phyloP scores from a whole-genome alignment of 2,888 invertebrate species.

The Cephus spinipes region DNA sequence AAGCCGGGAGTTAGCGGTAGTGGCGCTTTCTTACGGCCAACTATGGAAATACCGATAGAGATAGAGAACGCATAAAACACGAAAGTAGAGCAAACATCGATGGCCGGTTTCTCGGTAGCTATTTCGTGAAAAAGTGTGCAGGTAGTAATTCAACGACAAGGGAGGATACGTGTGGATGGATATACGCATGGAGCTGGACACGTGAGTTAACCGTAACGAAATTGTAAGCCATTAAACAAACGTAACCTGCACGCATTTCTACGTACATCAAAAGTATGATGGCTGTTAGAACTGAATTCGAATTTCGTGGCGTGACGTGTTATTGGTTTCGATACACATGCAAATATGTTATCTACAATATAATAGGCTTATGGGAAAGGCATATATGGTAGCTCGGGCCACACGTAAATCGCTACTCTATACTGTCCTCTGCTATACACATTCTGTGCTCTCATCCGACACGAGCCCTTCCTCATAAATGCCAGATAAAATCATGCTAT shows the following conservation, averaged over 20 bases:
- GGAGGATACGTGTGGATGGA: not conserved
- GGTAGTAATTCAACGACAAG: not conserved
- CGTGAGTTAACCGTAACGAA: constrained; percentile 13
- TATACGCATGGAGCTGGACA: not conserved
- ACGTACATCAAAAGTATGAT: not conserved
- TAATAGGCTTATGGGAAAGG: constrained; percentile 39
- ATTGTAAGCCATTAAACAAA: constrained; percentile 18
- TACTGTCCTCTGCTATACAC: constrained; percentile 30
- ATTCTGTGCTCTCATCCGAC: constrained; percentile 25
- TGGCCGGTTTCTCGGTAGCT: not conserved
- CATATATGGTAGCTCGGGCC: constrained; percentile 15
- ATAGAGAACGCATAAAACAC: not conserved
- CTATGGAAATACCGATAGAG: not conserved
- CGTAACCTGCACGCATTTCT: constrained; percentile 9
- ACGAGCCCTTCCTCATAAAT: constrained; percentile 50
- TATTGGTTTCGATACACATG: constrained; percentile 50
- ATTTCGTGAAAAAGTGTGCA: not conserved
- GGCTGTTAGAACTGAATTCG: constrained; percentile 18
- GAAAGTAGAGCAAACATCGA: not conserved
- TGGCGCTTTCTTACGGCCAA: not conserved
- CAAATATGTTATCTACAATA: constrained; percentile 40
- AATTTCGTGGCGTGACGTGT: constrained; percentile 35
- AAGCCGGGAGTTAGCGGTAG: not conserved
- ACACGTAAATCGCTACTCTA: constrained; percentile 18
- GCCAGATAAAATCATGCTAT: constrained; percentile 58